A percentile compares a stretch with the other conserved stretches of the same genome.
Conservation (phyloP, 1,140 invertebrate species). For the Ceratina australensis region DNA sequence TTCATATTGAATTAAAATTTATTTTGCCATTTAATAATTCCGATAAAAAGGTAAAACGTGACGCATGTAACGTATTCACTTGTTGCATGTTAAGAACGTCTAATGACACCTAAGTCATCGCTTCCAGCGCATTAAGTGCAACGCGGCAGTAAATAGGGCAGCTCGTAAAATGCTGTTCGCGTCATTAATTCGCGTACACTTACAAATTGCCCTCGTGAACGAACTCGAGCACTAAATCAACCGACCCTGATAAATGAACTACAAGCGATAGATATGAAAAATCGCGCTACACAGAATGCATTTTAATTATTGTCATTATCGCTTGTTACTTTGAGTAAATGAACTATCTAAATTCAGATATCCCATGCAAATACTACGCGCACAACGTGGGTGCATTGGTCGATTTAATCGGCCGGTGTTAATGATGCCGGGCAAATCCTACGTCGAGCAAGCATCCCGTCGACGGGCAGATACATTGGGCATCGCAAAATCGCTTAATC, state of each 20-base stretch:
- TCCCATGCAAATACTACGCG: constrained; percentile 11
- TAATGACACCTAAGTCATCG: constrained; percentile 40
- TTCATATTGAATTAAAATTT: too few relatives aligned
- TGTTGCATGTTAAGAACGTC: constrained; percentile 30
- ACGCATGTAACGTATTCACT: constrained; percentile 1
- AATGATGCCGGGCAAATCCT: constrained; percentile 45
- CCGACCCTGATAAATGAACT: constrained; percentile 19
- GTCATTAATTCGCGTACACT: constrained; percentile 32
- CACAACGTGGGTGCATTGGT: constrained; percentile 5
- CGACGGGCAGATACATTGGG: constrained; percentile 19
- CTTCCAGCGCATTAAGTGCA: constrained; percentile 1
- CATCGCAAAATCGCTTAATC: constrained; percentile 45
- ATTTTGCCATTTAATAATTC: too few relatives aligned
- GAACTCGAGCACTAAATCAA: constrained; percentile 9
- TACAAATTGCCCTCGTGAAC: constrained; percentile 16
- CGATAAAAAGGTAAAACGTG: neutral
- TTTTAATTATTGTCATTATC: too few relatives aligned
- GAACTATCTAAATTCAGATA: constrained; percentile 35
- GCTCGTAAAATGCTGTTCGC: constrained; percentile 20
- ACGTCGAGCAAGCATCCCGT: constrained; percentile 39
- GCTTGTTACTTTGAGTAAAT: too few relatives aligned
- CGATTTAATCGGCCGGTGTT: constrained; percentile 49
- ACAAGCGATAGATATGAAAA: neutral
- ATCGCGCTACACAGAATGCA: neutral
- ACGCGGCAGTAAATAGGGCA: constrained; percentile 17